Base-by-base conservation (phyloP, 2,113 vertebrate species). In the Ailurus styani region DNA sequence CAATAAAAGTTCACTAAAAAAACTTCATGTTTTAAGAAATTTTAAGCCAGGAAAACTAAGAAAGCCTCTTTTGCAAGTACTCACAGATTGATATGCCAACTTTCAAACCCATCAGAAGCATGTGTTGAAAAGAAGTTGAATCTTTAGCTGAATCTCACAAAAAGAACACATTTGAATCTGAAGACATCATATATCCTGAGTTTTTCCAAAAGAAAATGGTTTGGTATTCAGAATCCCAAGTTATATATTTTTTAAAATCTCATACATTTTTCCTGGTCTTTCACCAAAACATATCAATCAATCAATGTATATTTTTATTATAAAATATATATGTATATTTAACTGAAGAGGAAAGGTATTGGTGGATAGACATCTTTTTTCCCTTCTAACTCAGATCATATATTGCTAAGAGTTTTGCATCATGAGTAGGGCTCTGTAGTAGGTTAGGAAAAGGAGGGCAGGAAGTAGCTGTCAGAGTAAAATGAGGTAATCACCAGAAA, bases 1-100 rank as follows among this genome's bases (percentile, higher is more conserved):
- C 70, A 87, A 77, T 94, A 77, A 86, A 96, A 96, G 20, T 87
- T 95, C 93, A 87, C 68, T 89, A 40, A 50, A 94, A 96, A 68
- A 20, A 93, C 9, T 89, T 85, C 72, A 78, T 90, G 31, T 60
- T 55, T 97, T 84, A 79, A 96, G 12, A 17, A 96, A 87, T 90
- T 82, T 96, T 81, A 93, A 95, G 70, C 84, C 79, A 97, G 87
- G 95, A 95, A 97, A 96, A 90, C 94, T 83, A 93, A 75, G 60
- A 93, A 96, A 90, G 37, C 15, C 37, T 96, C 57, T 84, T 86
- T 93, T 97, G 45, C 54, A 96, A 97, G 88, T 77, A 90, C 40
- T 93, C 87, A 64, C 81, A 96, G 81, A 81, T 60, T 96, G 64
- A 72, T 93, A 68, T 86, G 93, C 89, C 95, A 98, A 96, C 27